Base-by-base conservation (phyloP, 2,113 vertebrate species). In the Microtus montanus region DNA sequence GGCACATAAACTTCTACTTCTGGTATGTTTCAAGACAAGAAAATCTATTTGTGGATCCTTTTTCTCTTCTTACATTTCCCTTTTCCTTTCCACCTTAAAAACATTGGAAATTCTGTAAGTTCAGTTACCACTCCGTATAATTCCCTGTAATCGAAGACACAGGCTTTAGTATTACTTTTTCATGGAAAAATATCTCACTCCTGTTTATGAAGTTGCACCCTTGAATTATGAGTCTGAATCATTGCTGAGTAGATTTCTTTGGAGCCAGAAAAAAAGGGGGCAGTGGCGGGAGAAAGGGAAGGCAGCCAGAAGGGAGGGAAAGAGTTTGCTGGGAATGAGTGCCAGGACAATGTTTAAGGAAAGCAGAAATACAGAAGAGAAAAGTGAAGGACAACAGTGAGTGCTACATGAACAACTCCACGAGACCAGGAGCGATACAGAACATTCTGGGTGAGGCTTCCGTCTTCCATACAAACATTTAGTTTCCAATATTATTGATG, bases 1-100 rank as follows among this genome's bases (percentile, higher is more conserved):
- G 96, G 95, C 97, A 96, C 87, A 96, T 96, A 82, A 95, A 95
- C 80, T 95, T 98, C 82, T 41, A 54, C 89, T 97, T 96, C 95
- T 96, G 94, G 74, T 96, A 63, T 86, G n/a, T 95, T 95, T 96
- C 90, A 97, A 89, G 82, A 63, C 88, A 96, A 96, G 41, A 63
- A 96, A 98, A 89, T 85, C 75, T 96, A 96, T 95, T 95, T 95
- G 75, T 35, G 33, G 86, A 82, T 91, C 94, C 28, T 90, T 95
- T 93, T 95, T 84, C 64, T 94, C 75, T 89, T 80, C 68, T 95
- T 84, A 94, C 19, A 89, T 49, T 74, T 89, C 78, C 38, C 20
- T 79, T 92, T 92, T n/a, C 93, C 70, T 35, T 84, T 63, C 38
- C 12, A 30, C 63, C 47, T 84, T 89, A 70, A 95, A 74, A 92